Conservation (phyloP, 2,888 invertebrate species). For the Phymatocera aterrima region DNA sequence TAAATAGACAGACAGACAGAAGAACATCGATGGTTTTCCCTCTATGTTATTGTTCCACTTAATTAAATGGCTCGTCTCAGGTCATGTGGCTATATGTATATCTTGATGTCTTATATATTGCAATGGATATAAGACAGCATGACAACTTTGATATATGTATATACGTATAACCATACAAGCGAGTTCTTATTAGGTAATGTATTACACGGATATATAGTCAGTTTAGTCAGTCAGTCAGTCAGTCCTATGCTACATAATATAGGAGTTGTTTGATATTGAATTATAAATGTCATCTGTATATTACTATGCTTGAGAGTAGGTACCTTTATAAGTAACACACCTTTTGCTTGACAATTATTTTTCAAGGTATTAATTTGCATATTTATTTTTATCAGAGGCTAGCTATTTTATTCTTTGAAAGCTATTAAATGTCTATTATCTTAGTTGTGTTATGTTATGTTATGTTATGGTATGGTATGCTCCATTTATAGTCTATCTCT, state of each 20-base stretch:
- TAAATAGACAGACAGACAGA: slow-evolving; percentile 27
- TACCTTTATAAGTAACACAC: slow-evolving; percentile 4
- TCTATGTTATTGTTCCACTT: slow-evolving; percentile 26
- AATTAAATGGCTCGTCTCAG: slow-evolving; percentile 41
- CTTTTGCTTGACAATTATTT: slow-evolving; percentile 23
- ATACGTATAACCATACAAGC: slow-evolving; percentile 34
- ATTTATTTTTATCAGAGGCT: slow-evolving; percentile 37
- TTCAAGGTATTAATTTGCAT: slow-evolving; percentile 42
- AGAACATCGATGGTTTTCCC: slow-evolving; percentile 20
- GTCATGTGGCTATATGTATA: background rate
- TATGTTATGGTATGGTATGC: no score
- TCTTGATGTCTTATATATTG: slow-evolving; percentile 25
- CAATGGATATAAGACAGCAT: slow-evolving; percentile 15
- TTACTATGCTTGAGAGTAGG: background rate
- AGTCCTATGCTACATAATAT: slow-evolving; percentile 32
- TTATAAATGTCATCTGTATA: slow-evolving; percentile 33
- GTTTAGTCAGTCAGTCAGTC: no score
- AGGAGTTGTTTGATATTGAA: slow-evolving; percentile 40
- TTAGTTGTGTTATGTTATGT: background rate
- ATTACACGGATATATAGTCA: slow-evolving; percentile 21
- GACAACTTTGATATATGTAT: slow-evolving; percentile 32
- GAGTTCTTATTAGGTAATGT: slow-evolving; percentile 43
- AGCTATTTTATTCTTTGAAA: slow-evolving; percentile 17
- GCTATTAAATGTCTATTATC: slow-evolving; percentile 20
- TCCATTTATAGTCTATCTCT: background rate